Evolutionary conservation across 2,888 invertebrate species (phyloP).

Genomic region (Teleiodes luculella): DNA sequence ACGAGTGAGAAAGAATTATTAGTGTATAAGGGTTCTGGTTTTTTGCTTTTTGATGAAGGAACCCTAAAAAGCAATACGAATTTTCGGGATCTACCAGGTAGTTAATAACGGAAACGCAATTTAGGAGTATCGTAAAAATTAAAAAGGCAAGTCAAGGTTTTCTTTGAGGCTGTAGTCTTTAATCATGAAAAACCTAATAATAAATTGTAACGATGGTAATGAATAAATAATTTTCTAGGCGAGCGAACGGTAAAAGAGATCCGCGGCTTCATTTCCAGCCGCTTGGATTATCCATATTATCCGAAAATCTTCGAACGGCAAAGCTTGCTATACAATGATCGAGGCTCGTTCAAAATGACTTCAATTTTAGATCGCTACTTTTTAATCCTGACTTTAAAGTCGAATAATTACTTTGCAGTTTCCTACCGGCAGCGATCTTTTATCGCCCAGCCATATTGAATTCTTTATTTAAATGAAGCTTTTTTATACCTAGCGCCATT

Average conservation of each 20-base stretch:
- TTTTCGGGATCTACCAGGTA: background rate
- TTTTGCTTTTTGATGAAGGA: too few relatives aligned
- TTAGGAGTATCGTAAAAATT: conserved; percentile 4
- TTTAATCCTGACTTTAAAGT: conserved; percentile 31
- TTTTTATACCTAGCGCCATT: background rate
- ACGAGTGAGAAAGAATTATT: too few relatives aligned
- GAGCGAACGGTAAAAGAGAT: conserved; percentile 54
- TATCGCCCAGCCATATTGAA: conserved; percentile 10
- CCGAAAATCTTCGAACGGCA: conserved; percentile 64
- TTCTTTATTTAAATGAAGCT: conserved; percentile 3
- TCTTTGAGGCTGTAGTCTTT: conserved; percentile 13
- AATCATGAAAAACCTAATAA: conserved; percentile 40
- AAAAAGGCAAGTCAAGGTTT: conserved; percentile 4
- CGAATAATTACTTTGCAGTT: conserved; percentile 46
- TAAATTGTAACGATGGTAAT: conserved; percentile 49
- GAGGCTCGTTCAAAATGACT: conserved; percentile 58
- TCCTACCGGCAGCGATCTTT: conserved; percentile 24
- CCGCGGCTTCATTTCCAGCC: conserved; percentile 61
- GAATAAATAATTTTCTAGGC: conserved; percentile 66
- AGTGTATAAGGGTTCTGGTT: too few relatives aligned
- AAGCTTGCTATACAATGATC: conserved; percentile 55
- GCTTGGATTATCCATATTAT: conserved; percentile 70
- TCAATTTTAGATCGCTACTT: conserved; percentile 50
- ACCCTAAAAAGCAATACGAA: conserved; percentile 1
- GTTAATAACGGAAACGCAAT: background rate